phyloP scores from a whole-genome alignment of 1,140 invertebrate species.

The Drosophila erecta region DNA sequence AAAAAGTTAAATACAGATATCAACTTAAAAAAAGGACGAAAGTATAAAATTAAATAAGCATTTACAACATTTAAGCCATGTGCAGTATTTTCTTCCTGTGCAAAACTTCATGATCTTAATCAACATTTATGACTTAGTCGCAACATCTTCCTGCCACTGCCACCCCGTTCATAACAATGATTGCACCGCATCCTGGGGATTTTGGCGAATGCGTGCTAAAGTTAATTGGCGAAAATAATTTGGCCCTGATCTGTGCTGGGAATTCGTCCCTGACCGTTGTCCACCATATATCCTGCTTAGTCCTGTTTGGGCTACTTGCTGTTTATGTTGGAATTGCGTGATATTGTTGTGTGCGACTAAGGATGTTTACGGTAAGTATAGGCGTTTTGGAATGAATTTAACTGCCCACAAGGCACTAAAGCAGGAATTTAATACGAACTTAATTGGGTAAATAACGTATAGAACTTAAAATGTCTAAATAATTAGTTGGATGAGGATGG shows the following conservation, averaged over 20 bases:
- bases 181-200: conserved; percentile 28
- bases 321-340: conserved; percentile 15
- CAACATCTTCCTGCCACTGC: conserved; percentile 1
- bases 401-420: background rate
- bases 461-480: background rate
- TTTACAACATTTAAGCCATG: background rate
- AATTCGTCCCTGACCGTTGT: conserved; percentile 39
- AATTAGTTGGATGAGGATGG: background rate
- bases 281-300: conserved; percentile 40
- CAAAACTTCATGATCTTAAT: conserved; percentile 41
- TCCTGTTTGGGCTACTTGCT: conserved; percentile 3
- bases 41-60: background rate
- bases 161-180: conserved; percentile 27
- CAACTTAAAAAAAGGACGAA: background rate
- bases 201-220: conserved; percentile 27
- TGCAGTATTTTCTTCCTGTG: conserved; percentile 10
- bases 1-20: background rate
- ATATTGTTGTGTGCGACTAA: background rate
- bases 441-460: background rate
- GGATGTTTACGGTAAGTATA: conserved; percentile 3
- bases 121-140: conserved; percentile 36
- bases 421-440: background rate
- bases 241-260: conserved; percentile 32
- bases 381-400: conserved; percentile 8
- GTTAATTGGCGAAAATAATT: conserved; percentile 54